Evolutionary conservation across 1,140 invertebrate species (phyloP), one percentile per base, ranked within the genome.

Genomic region (Dendrolimus kikuchii): DNA sequence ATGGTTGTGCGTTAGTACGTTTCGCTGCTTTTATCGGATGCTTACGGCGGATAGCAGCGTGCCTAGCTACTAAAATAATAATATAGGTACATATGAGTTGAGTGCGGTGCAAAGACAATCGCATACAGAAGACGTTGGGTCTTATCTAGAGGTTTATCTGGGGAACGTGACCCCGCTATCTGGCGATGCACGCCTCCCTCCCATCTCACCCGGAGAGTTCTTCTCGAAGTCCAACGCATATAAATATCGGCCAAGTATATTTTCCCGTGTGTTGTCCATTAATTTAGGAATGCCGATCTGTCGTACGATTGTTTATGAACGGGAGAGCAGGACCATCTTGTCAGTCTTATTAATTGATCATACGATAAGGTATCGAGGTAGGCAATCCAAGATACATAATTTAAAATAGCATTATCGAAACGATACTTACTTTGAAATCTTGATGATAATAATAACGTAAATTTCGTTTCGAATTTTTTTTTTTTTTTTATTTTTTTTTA

Each of bases 91-190:
- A 61, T 62, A 57, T 55, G 55, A 54, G 48, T 59, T 39, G 55
- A 53, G 57, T 59, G 55, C 59, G 58, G 51, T 53, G 60, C 61
- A 61, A 66, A 79, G 72, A 80, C 74, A 77, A 79, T 73, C 68
- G 73, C 59, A 60, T 54, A 68, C 59, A 71, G 68, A 77, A 73
- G 73, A 72, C 67, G 73, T 55, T 49, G 61, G 42, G 59, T 23
- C 23, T 75, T 79, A 79, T 79, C 75, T 71, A n/a, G 5, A 7
- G 62, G 63, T 71, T 73, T 78, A 79, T 79, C 76, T 71, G 48
- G 51, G 64, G 67, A 75, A 77, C 74, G 76, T 79, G 76, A 79
- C 76, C 76, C 68, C 71, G 53, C 67, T 77, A 80, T 80, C 76
- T 52, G 36, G 52, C 10, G 43, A 44, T 41, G 57, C 52, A 46